These are phyloP conservation scores for Spheniscus humboldti DNA, from an alignment of 2,797 vertebrate species.

Conservation along the genomic window DNA sequence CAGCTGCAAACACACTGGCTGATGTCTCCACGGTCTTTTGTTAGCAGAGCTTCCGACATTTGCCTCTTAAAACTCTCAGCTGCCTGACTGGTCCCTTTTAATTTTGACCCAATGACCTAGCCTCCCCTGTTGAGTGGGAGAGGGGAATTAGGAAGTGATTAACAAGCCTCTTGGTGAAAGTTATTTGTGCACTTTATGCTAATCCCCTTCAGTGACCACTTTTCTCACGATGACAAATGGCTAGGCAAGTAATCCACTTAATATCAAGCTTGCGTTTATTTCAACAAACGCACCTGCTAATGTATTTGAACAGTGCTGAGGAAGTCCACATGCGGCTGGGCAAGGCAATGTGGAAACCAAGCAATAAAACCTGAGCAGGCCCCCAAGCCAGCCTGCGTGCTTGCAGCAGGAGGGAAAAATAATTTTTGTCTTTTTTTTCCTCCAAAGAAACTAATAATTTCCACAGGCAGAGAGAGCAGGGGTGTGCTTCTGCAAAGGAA, in stretches of 20 bases:
- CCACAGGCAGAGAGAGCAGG: not conserved
- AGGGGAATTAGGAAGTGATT: not conserved
- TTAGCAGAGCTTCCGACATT: not conserved
- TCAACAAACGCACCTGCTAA: not conserved
- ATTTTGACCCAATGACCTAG: not conserved
- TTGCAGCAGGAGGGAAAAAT: not conserved
- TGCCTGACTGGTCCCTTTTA: not conserved
- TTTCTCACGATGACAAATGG: not conserved
- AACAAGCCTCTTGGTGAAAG: not conserved
- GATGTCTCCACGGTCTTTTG: not conserved
- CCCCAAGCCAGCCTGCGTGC: accelerated
- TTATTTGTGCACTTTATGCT: not conserved
- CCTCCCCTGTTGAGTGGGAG: not conserved
- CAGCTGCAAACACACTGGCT: not conserved
- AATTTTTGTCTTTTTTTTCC: not conserved
- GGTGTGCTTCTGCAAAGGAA: not conserved
- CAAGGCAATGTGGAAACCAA: not conserved
- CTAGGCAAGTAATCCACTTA: not conserved
- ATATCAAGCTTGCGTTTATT: not conserved
- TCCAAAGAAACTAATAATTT: not conserved
- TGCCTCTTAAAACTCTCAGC: not conserved
- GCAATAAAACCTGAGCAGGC: not conserved
- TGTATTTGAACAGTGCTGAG: not conserved
- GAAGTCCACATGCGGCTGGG: not conserved
- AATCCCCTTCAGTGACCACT: constrained; percentile 11